Evolutionary conservation across 1,140 invertebrate species (phyloP), one percentile per base, ranked within the genome.

Genomic region (Chymomyza costata): DNA sequence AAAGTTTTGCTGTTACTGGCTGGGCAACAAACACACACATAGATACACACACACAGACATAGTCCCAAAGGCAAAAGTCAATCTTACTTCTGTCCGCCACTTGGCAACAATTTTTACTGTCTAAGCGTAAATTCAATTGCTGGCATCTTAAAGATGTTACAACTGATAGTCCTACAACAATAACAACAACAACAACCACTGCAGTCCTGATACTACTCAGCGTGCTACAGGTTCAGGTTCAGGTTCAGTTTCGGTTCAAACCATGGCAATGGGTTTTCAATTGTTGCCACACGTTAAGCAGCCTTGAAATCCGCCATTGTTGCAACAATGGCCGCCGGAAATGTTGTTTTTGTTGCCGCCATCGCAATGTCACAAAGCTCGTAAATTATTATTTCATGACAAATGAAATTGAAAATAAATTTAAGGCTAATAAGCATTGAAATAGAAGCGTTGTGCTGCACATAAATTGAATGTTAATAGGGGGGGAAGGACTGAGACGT

Each of bases 321-420:
- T n/a, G n/a, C n/a, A n/a, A n/a, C 62, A 73, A 53, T 38, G 41
- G 67, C 47, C 38, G 45, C 38, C 61, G 57, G 61, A 71, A 62
- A 67, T 63, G 44, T 44, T 45, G 13, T 55, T 60, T 25, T 44
- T 44, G 30, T 31, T 41, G 18, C 6, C 21, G 21, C 21, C 21
- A 25, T 8, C 41, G 43, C 21, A 25, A 32, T 38, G 51, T 54
- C 60, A 62, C 57, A 61, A 60, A 45, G 56, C 62, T 76, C 71
- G 73, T 76, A 71, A 76, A 78, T 78, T 76, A 76, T 78, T 76
- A 78, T 76, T 76, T 76, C 78, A 76, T 78, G 71, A 78, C 71
- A 78, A 51, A 70, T 73, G 37, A 66, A 76, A 76, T 76, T 76
- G 71, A 76, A 78, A 76, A 76, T 76, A 76, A 76, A 78, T 76